Evolutionary conservation across 2,888 invertebrate genomes (phyloP).

Genomic region (Eulithis prunata): DNA sequence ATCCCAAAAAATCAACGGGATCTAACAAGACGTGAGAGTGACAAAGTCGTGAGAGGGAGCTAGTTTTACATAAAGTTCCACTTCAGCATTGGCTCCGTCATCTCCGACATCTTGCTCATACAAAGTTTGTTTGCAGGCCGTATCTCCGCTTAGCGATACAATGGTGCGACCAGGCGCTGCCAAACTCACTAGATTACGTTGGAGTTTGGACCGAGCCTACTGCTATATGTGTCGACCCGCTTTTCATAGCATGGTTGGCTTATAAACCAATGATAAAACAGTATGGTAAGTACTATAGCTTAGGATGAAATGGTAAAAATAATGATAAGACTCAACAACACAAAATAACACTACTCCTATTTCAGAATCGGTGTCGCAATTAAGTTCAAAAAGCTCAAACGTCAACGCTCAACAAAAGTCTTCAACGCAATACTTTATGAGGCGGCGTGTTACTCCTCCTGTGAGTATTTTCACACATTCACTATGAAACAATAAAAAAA

Average conservation of each 20-base stretch:
- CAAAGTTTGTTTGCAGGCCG: conserved; percentile 49
- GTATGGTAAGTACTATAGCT: conserved; percentile 45
- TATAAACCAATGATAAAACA: conserved; percentile 70
- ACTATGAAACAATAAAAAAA: no score
- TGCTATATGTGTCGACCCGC: conserved; percentile 82
- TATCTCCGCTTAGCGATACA: conserved; percentile 63
- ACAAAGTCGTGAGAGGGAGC: no score
- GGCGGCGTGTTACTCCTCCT: conserved; percentile 59
- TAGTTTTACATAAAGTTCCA: no score
- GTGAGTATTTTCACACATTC: conserved; percentile 46
- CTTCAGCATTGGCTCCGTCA: no score
- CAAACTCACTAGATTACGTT: conserved; percentile 58
- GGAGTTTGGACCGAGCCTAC: conserved; percentile 66
- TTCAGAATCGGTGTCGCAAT: conserved; percentile 40
- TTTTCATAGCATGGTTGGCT: conserved; percentile 86
- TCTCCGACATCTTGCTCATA: no score
- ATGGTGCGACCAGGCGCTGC: conserved; percentile 49
- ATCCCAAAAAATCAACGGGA: no score
- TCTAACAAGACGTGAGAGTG: no score
- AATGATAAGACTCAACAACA: no score
- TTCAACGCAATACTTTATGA: conserved; percentile 50
- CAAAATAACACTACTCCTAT: background rate
- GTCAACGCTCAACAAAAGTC: conserved; percentile 27
- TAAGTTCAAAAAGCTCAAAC: conserved; percentile 35
- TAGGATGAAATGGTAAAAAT: no score